Conservation (phyloP, 2,888 invertebrate species). For the Rhyacophila evoluta region DNA sequence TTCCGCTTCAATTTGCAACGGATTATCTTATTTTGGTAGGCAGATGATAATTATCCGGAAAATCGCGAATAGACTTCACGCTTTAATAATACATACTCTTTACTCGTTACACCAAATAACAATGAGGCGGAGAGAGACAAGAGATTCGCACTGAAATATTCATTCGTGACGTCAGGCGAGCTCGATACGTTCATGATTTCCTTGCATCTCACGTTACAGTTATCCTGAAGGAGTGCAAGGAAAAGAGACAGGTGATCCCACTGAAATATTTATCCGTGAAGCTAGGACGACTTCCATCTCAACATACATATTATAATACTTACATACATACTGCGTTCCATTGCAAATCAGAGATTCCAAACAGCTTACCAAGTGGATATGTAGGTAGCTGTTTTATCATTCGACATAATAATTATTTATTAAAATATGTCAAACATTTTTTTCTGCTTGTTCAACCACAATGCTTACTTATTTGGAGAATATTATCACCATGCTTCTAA, state of each 20-base stretch:
- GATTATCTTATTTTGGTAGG: background rate
- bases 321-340: slow-evolving; percentile 18
- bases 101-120: background rate
- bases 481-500: too few relatives aligned
- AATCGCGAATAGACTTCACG: background rate
- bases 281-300: slow-evolving; percentile 28
- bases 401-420: too few relatives aligned
- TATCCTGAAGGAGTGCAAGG: background rate
- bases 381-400: too few relatives aligned
- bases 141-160: slow-evolving; percentile 44
- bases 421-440: too few relatives aligned
- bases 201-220: slow-evolving; percentile 30
- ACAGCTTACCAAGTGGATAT: too few relatives aligned
- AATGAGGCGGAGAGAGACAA: background rate
- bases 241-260: slow-evolving; percentile 42
- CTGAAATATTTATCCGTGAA: slow-evolving; percentile 53
- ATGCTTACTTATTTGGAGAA: too few relatives aligned
- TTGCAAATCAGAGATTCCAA: background rate
- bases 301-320: slow-evolving; percentile 33
- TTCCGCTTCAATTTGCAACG: background rate
- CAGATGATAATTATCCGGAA: slow-evolving; percentile 10
- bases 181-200: slow-evolving; percentile 48
- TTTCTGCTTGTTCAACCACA: too few relatives aligned
- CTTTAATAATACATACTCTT: background rate
- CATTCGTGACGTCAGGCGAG: slow-evolving; percentile 50